Conservation (phyloP, 2,888 invertebrate genomes). For the Drosophila subsilvestris region DNA sequence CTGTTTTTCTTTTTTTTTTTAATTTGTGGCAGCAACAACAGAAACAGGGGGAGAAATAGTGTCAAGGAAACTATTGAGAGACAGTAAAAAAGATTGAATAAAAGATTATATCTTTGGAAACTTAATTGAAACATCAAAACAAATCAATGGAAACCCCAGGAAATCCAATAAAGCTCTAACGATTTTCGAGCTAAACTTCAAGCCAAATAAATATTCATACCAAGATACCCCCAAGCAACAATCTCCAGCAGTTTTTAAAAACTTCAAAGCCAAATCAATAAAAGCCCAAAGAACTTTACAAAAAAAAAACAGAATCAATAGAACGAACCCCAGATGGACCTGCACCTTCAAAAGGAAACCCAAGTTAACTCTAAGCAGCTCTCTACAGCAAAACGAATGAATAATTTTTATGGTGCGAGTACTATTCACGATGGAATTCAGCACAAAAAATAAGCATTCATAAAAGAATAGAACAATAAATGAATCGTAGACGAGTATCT, state of each 20-base stretch:
- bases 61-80: conserved; percentile 53
- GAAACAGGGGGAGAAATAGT: conserved; percentile 48
- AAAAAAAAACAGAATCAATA: not conserved
- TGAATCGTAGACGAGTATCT: not conserved
- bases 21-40: conserved; percentile 13
- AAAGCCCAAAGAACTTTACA: not conserved
- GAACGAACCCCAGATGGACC: not conserved
- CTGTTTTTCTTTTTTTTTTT: conserved; percentile 38
- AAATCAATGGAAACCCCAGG: not conserved
- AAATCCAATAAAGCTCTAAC: not conserved
- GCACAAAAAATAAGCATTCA: not conserved
- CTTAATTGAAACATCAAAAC: not conserved
- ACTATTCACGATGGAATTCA: no score
- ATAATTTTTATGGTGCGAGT: no score
- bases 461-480: not conserved
- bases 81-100: conserved; percentile 22
- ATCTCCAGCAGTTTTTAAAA: not conserved
- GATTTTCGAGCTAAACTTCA: not conserved
- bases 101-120: conserved; percentile 23
- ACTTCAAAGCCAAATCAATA: not conserved
- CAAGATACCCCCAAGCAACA: not conserved
- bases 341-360: not conserved
- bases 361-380: not conserved
- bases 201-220: not conserved
- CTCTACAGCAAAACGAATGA: no score